These are phyloP conservation scores for Brachyhypopomus occidentalis DNA, from an alignment of 2,113 vertebrate genomes.

Conservation along the genomic window DNA sequence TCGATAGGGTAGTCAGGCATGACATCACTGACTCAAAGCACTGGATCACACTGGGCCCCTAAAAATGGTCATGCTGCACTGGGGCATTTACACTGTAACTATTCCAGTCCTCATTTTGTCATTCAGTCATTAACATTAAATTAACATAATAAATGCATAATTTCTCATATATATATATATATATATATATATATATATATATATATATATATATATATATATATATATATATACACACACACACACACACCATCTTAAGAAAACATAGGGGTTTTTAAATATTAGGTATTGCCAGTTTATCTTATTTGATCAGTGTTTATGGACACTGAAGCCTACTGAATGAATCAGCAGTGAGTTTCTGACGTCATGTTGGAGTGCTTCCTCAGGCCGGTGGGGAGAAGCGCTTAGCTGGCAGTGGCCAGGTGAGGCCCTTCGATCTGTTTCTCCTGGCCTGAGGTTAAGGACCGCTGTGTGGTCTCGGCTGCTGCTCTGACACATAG, in stretches of 20 bases:
- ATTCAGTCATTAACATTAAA: not conserved
- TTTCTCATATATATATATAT: not conserved
- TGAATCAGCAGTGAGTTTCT: too few relatives aligned
- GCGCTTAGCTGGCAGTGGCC: slow-evolving; percentile 51
- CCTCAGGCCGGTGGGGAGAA: slow-evolving; percentile 34
- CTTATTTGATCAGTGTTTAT: too few relatives aligned
- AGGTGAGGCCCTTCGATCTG: slow-evolving; percentile 60
- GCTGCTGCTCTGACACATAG: slow-evolving; percentile 39
- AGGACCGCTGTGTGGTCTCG: slow-evolving; percentile 43
- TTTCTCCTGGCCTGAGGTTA: slow-evolving; percentile 55
- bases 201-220: too few relatives aligned
- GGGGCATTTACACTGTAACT: slow-evolving; percentile 9
- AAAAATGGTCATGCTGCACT: slow-evolving; percentile 36
- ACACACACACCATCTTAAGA: too few relatives aligned
- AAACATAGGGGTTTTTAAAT: too few relatives aligned
- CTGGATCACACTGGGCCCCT: slow-evolving; percentile 23
- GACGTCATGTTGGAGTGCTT: slow-evolving; percentile 24
- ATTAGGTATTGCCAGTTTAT: too few relatives aligned
- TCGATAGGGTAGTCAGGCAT: slow-evolving; percentile 65
- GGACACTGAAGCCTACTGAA: not conserved
- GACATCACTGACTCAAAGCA: slow-evolving; percentile 44
- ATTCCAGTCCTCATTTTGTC: slow-evolving; percentile 19
- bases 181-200: too few relatives aligned
- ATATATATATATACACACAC: too few relatives aligned
- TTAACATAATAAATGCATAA: not conserved